Base-by-base conservation (phyloP, 2,113 vertebrate species). In the Hemiprocne comata region DNA sequence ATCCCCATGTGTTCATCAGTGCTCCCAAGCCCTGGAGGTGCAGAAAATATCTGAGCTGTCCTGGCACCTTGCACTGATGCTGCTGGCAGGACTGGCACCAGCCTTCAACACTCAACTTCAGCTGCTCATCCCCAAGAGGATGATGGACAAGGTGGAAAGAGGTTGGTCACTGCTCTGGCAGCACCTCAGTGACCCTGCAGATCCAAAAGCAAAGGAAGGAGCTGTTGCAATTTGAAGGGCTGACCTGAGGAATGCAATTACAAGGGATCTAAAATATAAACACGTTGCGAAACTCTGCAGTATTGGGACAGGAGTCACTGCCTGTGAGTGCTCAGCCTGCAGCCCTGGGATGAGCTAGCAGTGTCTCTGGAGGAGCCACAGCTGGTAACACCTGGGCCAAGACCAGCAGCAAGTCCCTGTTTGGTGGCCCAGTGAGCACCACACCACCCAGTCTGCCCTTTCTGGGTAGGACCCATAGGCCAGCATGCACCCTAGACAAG, bases 221-320 rank as follows among this genome's bases (percentile, higher is more conserved):
- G 70, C n/a, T 58, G 6, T 2, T n/a, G 69, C 11, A 44, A 7
- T 0, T 13, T 2, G 15, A 62, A 71, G 55, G 29, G 25, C 29
- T 51, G 72, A 13, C 19, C 65, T 10, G 19, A 46, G 72, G 55
- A 19, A 50, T 8, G 51, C 29, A n/a, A 3, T 13, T 34, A 48
- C 33, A 24, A 0, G 0, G 19, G 61, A 65, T 46, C 19, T 11
- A 16, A 77, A 79, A 44, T 7, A 31, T 2, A 44, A 82, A 87
- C 0, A 1, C 7, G 9, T 60, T 21, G 42, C 44, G 70, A 60
- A 80, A 8, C 10, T 18, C 7, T 0, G 21, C 44, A 17, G 31
- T 1, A 26, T 5, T 10, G 25, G 71, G 62, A 44, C 70, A 75
- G 70, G 60, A 74, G 25, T 13, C 2, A 4, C 58, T 40, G 31